Percentiles rank a stretch among this genome's conserved stretches.
These are phyloP conservation scores for Hemitrygon akajei DNA, from an alignment of 2,797 vertebrate species.

Conservation along the genomic window DNA sequence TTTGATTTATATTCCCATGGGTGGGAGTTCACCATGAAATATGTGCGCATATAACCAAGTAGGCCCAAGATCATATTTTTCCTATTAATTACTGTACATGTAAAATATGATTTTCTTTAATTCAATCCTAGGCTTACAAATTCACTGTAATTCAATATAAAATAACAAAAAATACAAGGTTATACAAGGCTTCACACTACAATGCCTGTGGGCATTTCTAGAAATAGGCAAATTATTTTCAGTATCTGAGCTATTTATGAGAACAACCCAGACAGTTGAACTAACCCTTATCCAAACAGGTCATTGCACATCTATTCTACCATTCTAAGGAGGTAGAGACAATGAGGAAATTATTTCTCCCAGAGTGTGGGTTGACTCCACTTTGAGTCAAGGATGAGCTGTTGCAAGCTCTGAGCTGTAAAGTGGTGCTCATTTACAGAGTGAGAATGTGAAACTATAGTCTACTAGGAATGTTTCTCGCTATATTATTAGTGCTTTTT, in stretches of 20 bases:
- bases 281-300: background rate
- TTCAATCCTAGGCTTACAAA: too few relatives aligned
- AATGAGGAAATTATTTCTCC: background rate
- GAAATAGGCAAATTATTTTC: background rate
- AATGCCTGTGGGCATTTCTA: background rate
- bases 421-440: background rate
- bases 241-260: background rate
- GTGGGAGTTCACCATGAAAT: too few relatives aligned
- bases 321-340: background rate
- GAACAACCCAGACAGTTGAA: background rate
- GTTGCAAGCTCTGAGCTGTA: background rate
- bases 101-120: too few relatives aligned
- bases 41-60: too few relatives aligned
- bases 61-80: too few relatives aligned
- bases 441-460: background rate
- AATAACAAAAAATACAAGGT: background rate
- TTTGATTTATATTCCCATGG: too few relatives aligned
- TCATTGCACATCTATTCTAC: background rate
- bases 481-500: background rate
- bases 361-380: background rate
- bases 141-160: background rate
- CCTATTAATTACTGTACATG: too few relatives aligned
- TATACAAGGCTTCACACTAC: background rate
- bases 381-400: background rate
- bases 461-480: background rate